A percentile compares a stretch with the other conserved stretches of the same genome.
Conservation (phyloP, 2,797 vertebrate species). For the Scomberomorus guttatus region DNA sequence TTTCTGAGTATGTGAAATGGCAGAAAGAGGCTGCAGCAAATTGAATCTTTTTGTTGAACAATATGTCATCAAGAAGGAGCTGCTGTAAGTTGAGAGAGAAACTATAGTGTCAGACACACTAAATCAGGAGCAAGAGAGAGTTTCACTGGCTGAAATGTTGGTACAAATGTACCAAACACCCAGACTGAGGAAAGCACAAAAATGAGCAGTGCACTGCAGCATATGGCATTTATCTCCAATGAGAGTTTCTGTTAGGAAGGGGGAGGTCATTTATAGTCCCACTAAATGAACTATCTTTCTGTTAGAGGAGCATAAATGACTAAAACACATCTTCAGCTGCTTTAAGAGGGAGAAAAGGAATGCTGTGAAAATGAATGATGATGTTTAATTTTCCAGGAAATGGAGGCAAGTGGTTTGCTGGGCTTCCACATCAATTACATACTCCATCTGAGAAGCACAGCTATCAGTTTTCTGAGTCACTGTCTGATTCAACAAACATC, state of each 20-base stretch:
- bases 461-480: neutral
- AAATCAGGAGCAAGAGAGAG: neutral
- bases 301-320: neutral
- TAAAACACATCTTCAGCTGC: neutral
- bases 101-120: neutral
- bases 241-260: neutral
- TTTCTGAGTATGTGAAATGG: too few species aligned
- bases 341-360: neutral
- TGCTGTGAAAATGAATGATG: neutral
- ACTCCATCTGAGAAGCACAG: neutral
- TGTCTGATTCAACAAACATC: conserved; percentile 11
- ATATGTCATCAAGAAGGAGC: neutral
- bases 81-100: too few species aligned
- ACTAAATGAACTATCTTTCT: neutral
- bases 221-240: neutral
- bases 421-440: neutral
- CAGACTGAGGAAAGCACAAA: too few species aligned
- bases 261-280: neutral
- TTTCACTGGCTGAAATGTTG: too few species aligned
- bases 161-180: neutral
- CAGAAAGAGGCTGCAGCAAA: neutral
- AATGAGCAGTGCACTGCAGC: neutral
- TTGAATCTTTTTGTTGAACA: neutral
- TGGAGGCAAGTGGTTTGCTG: neutral
- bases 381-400: conserved; percentile 18